Evolutionary conservation across 2,113 vertebrate species (phyloP).

Genomic region (Sebastes schlegelii): DNA sequence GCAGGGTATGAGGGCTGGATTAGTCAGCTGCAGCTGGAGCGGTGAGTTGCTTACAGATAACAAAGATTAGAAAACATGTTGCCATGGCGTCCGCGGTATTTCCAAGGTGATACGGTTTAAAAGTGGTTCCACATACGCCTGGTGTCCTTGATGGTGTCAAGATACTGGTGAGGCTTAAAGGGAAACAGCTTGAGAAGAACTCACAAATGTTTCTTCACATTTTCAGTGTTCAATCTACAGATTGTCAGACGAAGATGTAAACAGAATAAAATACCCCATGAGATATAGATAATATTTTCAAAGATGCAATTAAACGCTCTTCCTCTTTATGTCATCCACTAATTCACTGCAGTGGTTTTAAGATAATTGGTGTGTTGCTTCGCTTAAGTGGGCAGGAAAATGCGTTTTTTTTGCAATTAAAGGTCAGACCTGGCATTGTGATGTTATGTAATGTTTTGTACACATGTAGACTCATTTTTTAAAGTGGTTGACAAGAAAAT

Average conservation of each 20-base stretch:
- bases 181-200: slow-evolving; percentile 32
- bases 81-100: slow-evolving; percentile 78
- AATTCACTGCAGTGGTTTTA: slow-evolving; percentile 17
- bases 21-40: slow-evolving; percentile 70
- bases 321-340: slow-evolving; percentile 10
- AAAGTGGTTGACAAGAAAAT: neutral
- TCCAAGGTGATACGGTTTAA: slow-evolving; percentile 79
- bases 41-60: slow-evolving; percentile 76
- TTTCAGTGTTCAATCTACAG: slow-evolving; percentile 10
- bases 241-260: slow-evolving; percentile 2
- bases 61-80: slow-evolving; percentile 82
- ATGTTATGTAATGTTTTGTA: slow-evolving; percentile 10
- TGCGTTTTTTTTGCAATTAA: slow-evolving; percentile 12
- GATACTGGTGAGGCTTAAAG: slow-evolving; percentile 56
- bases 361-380: slow-evolving; percentile 1
- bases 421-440: slow-evolving; percentile 12
- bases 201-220: slow-evolving; percentile 5
- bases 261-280: neutral
- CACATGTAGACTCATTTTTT: neutral
- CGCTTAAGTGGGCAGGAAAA: slow-evolving; percentile 13
- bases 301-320: slow-evolving; percentile 15
- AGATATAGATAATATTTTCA: slow-evolving; percentile 3
- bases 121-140: slow-evolving; percentile 67
- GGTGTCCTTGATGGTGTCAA: slow-evolving; percentile 74
- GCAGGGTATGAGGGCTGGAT: slow-evolving; percentile 70